Evolutionary conservation across 2,113 vertebrate genomes (phyloP), one percentile per base, ranked within the genome.

Genomic region (Myrmecophaga tridactyla): DNA sequence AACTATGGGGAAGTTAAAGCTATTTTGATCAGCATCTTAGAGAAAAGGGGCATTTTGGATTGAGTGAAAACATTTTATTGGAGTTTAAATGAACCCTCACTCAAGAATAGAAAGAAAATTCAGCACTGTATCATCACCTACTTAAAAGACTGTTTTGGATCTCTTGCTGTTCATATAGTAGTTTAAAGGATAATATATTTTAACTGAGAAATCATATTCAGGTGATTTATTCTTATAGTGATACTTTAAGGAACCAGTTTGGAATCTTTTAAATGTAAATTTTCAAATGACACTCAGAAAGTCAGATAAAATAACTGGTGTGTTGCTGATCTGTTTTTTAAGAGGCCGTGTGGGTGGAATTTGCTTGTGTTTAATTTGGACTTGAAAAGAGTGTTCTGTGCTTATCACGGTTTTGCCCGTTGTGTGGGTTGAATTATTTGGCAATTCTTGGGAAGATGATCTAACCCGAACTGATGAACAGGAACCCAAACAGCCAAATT

Each of bases 181-280:
- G 23, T 70, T 31, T 62, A 70, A 82, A 62, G 41, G 29, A 60
- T 31, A 67, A 86, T 56, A 17, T 85, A 46, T 41, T 56, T 94
- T 29, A 75, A n/a, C 36, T 62, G 65, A 88, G 65, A 92, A 90
- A 51, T n/a, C 41, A n/a, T 51, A 88, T 15, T 83, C 72, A 86
- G 70, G 29, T 62, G n/a, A 73, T 92, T 69, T 31, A 56, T 90
- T 92, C 86, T 80, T 78, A 76, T 93, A 96, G 90, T 96, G 67
- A 29, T 67, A 88, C 92, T 94, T 93, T 92, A 95, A 96, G 95
- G 84, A 77, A 62, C 53, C 34, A 25, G 53, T 70, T 56, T 67
- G 69, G 94, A 92, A 65, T 92, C 51, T 96, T 90, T 85, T 96
- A 78, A 46, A 92, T 96, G 93, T 91, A 96, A 89, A 94, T 92